Evolutionary conservation across 1,140 invertebrate genomes (phyloP), one percentile per base, ranked within the genome.

Genomic region (Drosophila sp.): DNA sequence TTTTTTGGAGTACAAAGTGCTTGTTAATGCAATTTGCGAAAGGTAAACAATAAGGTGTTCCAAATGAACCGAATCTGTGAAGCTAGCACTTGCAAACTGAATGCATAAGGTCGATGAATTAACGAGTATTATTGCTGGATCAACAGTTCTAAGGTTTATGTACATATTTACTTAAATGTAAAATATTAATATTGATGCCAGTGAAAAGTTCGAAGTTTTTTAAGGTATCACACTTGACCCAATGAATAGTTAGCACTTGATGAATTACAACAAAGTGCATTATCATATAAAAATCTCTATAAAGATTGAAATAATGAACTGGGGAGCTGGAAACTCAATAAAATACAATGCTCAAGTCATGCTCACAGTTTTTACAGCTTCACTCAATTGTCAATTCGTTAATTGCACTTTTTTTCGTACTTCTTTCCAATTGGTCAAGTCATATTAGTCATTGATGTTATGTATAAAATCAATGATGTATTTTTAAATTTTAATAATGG

Each of bases 341-440:
- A 27, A 29, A 21, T 54, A 11, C 48, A 70, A 70, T 70, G 40
- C 36, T 48, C 59, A 43, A 72, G 62, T 72, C 69, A 72, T 72
- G 62, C 43, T 50, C 29, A 45, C 5, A 63, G 45, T 50, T 46
- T 40, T 7, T 29, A 36, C 57, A 59, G 45, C 36, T 45, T 29
- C 51, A 34, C 13, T 32, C 25, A 41, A 70, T 16, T 38, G 57
- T 25, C 40, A 38, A 57, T 65, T 18, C 27, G 5, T 53, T 66
- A 64, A 34, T 51, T 73, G 70, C 79, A 62, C 29, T 58, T 41
- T 43, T 41, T 32, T 63, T 51, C n/a, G 45, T n/a, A 43, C 64
- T 4, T 41, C 36, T 11, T 48, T 14, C 32, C 34, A 58, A 40
- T 32, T 40, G 59, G 4, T 40, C 29, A 38, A 54, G 57, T 70